Base-by-base conservation (phyloP, 2,888 invertebrate genomes). In the Epicampocera succincta region DNA sequence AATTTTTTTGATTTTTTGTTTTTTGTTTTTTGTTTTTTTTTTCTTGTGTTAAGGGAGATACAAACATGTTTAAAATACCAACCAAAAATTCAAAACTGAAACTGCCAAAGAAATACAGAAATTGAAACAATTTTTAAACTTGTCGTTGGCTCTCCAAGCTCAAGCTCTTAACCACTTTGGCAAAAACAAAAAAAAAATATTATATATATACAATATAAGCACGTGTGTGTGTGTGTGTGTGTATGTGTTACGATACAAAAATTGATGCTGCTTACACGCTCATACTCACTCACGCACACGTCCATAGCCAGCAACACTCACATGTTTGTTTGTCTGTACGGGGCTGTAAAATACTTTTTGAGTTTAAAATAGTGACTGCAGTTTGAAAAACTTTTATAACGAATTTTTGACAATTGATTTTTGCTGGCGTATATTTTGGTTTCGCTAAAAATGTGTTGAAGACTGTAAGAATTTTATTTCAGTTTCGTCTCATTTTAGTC, bases 11-110 rank as follows among this genome's bases (percentile, higher is more conserved):
- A 29, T 29, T 29, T 29, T n/a, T n/a, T n/a, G n/a, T n/a, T n/a
- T n/a, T n/a, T n/a, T n/a, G n/a, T n/a, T n/a, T n/a, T n/a, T n/a
- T n/a, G n/a, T n/a, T 33, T 33, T 33, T 33, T 77, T 74, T 65
- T 17, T 65, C 42, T 60, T 66, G 52, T 40, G 13, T 81, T 74
- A 60, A 71, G 69, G 66, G 78, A 74, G 66, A 48, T 38, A 75
- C 42, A 74, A 50, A 75, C 82, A 78, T 78, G 78, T 74, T 78
- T 78, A 66, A 82, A 74, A 82, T 82, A 77, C 44, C 78, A 78
- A 73, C 38, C 74, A 58, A 69, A 68, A 81, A 68, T 68, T 29
- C 25, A 54, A 33, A 63, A 38, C 13, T 52, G 44, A 33, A 58
- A 44, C 42, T 50, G 52, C 50, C 72, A 61, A 52, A 72, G 61